Evolutionary conservation across 1,140 invertebrate species (phyloP).

Genomic region (Tyrophagus putrescentiae): DNA sequence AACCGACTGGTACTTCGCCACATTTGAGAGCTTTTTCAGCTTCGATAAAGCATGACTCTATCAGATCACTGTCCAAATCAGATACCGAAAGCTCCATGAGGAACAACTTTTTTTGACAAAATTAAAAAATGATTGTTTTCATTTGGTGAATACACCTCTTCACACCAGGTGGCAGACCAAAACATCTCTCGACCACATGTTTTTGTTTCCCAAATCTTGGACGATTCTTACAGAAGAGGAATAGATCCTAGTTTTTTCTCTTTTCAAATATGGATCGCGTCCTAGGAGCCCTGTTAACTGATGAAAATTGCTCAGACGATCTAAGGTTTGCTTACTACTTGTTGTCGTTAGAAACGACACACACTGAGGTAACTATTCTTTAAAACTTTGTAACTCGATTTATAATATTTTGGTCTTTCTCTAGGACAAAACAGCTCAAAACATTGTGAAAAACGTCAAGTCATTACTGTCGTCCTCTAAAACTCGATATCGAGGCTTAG

Average conservation of each 20-base stretch:
- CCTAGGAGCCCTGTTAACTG: neutral
- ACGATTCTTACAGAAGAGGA: too few species aligned
- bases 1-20: conserved; percentile 94
- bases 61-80: neutral
- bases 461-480: neutral
- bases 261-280: conserved; percentile 3
- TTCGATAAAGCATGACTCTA: conserved; percentile 12
- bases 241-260: too few species aligned
- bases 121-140: too few species aligned
- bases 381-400: neutral
- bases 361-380: neutral
- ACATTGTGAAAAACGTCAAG: conserved; percentile 2
- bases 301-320: neutral
- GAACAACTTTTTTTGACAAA: too few species aligned
- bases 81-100: neutral
- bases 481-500: neutral
- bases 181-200: too few species aligned
- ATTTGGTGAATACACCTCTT: too few species aligned
- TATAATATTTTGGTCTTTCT: neutral
- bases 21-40: conserved; percentile 60
- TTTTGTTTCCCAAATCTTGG: too few species aligned
- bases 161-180: too few species aligned
- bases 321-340: neutral
- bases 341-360: neutral
- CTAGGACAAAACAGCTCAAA: conserved; percentile 2